phyloP scores from a whole-genome alignment of 2,113 vertebrate genomes.

The Sinosuthora webbiana region DNA sequence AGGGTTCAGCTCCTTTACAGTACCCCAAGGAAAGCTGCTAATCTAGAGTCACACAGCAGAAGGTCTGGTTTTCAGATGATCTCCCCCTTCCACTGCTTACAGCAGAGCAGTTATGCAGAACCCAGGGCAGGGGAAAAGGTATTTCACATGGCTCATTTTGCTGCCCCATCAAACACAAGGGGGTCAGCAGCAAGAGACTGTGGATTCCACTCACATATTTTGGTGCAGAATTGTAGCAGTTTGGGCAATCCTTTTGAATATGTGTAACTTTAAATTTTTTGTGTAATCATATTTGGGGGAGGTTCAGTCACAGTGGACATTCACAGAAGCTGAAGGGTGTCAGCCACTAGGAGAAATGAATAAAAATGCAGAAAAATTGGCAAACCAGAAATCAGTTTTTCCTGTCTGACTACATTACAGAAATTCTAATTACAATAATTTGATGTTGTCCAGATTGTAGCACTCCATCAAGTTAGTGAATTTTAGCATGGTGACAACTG shows the following conservation, averaged over 20 bases:
- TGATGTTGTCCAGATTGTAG: neutral
- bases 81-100: neutral
- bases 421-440: neutral
- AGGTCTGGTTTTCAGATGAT: neutral
- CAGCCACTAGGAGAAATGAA: neutral
- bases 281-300: neutral
- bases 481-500: neutral
- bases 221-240: neutral
- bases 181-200: neutral
- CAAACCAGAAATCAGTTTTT: neutral
- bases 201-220: neutral
- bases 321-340: neutral
- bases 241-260: neutral
- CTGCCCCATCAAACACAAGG: neutral
- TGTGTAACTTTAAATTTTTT: neutral
- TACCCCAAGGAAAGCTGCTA: neutral
- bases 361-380: neutral
- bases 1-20: neutral
- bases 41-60: neutral
- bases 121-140: neutral
- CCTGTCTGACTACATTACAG: neutral
- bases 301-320: neutral
- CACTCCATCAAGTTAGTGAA: neutral
- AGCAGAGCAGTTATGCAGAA: neutral
- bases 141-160: neutral